These are phyloP conservation scores for Drosophila malerkotliana DNA, from an alignment of 1,140 invertebrate genomes.

Conservation along the genomic window DNA sequence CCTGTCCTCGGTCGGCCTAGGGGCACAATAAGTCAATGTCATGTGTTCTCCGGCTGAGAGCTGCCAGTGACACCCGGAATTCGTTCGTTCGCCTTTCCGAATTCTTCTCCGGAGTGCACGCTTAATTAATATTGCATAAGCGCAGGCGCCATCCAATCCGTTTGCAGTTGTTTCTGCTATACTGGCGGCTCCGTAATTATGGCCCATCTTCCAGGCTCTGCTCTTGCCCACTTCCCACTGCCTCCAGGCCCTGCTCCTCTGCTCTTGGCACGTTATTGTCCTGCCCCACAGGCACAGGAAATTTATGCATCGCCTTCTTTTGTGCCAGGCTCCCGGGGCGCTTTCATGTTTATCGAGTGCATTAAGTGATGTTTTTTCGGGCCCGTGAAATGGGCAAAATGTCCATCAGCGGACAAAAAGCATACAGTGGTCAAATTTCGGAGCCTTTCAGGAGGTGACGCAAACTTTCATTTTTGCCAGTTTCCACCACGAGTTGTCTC, in stretches of 20 bases:
- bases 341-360: slow-evolving; percentile 48
- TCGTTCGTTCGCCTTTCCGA: slow-evolving; percentile 29
- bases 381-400: slow-evolving; percentile 19
- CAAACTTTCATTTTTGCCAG: neutral
- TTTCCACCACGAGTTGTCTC: no score
- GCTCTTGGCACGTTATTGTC: slow-evolving; percentile 43
- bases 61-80: slow-evolving; percentile 26
- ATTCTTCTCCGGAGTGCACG: slow-evolving; percentile 37
- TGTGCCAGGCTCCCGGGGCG: slow-evolving; percentile 25
- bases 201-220: slow-evolving; percentile 12
- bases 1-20: slow-evolving; percentile 12
- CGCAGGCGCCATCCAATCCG: slow-evolving; percentile 54
- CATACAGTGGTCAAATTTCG: slow-evolving; percentile 15
- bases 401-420: slow-evolving; percentile 32
- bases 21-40: slow-evolving; percentile 69
- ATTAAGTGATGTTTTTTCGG: slow-evolving; percentile 61
- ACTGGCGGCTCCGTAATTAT: slow-evolving; percentile 61
- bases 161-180: slow-evolving; percentile 41
- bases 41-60: slow-evolving; percentile 36
- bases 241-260: slow-evolving; percentile 8
- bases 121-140: slow-evolving; percentile 80
- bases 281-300: slow-evolving; percentile 29
- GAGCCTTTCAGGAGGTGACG: neutral
- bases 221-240: neutral
- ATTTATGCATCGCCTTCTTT: slow-evolving; percentile 65